Base-by-base conservation (phyloP, 2,888 invertebrate species). In the Tinea pellionella region DNA sequence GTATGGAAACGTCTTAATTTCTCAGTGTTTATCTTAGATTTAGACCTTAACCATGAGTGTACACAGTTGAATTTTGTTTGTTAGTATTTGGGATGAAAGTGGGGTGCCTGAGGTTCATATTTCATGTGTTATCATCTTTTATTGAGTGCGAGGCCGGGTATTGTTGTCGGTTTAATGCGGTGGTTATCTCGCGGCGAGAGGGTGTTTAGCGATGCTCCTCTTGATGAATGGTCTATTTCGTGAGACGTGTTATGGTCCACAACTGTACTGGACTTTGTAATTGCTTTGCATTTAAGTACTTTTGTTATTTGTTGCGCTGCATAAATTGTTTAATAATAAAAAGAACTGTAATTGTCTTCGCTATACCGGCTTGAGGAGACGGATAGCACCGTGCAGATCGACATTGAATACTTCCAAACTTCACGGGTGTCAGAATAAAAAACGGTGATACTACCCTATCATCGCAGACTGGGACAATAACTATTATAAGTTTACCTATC, bases 51-150 rank as follows among this genome's bases (percentile, higher is more conserved):
- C 64, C 70, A 68, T 51, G 6, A 16, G 15, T 60, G 67, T 64
- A 66, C 61, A 60, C 29, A 29, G 51, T 60, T 9, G 7, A 32
- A 51, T 13, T 15, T 24, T 13, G 58, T 63, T 64, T 68, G 57
- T 66, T 61, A 24, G 24, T 56, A 29, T 47, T 43, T 42, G 16
- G 13, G 8, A 47, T 47, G 37, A 29, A 29, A 68, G 65, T 67
- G 77, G 77, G 82, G 82, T 80, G 74, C 77, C 74, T 73, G 71
- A 77, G 81, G 85, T 86, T 85, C 86, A 86, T 86, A 87, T 85
- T 87, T 87, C 85, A 86, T 81, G 78, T 80, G 86, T 85, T 87
- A 87, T 87, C 86, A 86, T 87, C 84, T 85, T 87, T 87, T 87
- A 87, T 87, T 84, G 85, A 87, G 86, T 87, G 86, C 79, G 82